phyloP scores from a whole-genome alignment of 2,888 invertebrate species.

The Thymelicus lineola region DNA sequence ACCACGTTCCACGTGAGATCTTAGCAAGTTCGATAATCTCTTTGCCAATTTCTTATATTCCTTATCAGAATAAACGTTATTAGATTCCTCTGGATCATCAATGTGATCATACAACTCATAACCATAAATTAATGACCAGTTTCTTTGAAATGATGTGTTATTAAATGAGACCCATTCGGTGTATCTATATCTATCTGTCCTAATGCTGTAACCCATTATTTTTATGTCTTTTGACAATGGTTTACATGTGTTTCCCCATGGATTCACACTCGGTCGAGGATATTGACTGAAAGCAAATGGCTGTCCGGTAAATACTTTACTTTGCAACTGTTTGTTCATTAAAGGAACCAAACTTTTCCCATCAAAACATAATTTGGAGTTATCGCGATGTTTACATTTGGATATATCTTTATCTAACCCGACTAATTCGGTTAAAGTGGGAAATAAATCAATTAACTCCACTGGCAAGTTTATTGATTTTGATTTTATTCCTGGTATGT shows the following conservation, averaged over 20 bases:
- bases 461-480: constrained; percentile 70
- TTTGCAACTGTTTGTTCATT: constrained; percentile 59
- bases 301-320: constrained; percentile 55
- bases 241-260: constrained; percentile 91
- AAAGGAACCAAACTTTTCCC: constrained; percentile 89
- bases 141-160: constrained; percentile 81
- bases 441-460: constrained; percentile 94
- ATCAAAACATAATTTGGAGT: constrained; percentile 87
- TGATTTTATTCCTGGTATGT: constrained; percentile 84
- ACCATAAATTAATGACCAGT: constrained; percentile 89
- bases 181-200: constrained; percentile 89
- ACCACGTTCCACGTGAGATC: constrained; percentile 53
- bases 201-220: constrained; percentile 96
- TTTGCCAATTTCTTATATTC: constrained; percentile 61
- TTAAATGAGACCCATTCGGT: constrained; percentile 93
- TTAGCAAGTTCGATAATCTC: constrained; percentile 62
- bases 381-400: constrained; percentile 73
- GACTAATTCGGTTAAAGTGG: constrained; percentile 91
- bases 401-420: constrained; percentile 80
- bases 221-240: constrained; percentile 90
- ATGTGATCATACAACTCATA: constrained; percentile 92
- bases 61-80: constrained; percentile 84
- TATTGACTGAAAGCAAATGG: constrained; percentile 91
- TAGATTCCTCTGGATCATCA: constrained; percentile 88
- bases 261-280: constrained; percentile 90